Base-by-base conservation (phyloP, 2,797 vertebrate species). In the Lithobates pipiens region DNA sequence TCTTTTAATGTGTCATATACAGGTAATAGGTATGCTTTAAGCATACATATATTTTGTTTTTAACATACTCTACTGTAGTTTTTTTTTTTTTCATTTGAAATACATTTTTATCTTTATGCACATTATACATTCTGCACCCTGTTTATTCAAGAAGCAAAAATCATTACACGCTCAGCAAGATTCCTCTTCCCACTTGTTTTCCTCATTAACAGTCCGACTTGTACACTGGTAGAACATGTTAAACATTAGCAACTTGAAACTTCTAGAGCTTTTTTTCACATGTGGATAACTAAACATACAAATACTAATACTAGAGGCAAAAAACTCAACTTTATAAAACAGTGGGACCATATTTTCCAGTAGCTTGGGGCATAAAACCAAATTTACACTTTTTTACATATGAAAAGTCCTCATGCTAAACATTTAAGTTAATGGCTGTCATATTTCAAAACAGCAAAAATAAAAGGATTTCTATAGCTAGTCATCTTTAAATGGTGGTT, bases 401-500 rank as follows among this genome's bases (percentile, higher is more conserved):
- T 10, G 8, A 39, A 50, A 72, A 5, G 25, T 70, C 11, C 68
- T 29, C 78, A 71, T 34, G 68, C 36, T 16, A 78, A 79, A 78
- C 10, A 23, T 34, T 25, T 72, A 72, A 73, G 61, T 4, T 2
- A 44, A 44, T 44, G 9, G n/a, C 68, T 72, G 71, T 84, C 70
- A 46, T 27, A 74, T 79, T 67, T 74, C 27, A 67, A 74, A 65
- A 42, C 57, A 73, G 44, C 15, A 79, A 75, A 74, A 84, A 32
- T 70, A 7, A 72, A 84, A 68, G 27, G 63, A 80, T 76, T 85
- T 73, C 34, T 74, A 15, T 67, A 68, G 50, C 73, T 82, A 36
- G 79, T 46, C 69, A 86, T 75, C 69, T 78, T 75, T 82, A 74
- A 83, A 87, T 82, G 69, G 42, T 39, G 76, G 74, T 79, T 68